Base-by-base conservation (phyloP, 1,140 invertebrate species). In the Polypedilum vanderplanki region DNA sequence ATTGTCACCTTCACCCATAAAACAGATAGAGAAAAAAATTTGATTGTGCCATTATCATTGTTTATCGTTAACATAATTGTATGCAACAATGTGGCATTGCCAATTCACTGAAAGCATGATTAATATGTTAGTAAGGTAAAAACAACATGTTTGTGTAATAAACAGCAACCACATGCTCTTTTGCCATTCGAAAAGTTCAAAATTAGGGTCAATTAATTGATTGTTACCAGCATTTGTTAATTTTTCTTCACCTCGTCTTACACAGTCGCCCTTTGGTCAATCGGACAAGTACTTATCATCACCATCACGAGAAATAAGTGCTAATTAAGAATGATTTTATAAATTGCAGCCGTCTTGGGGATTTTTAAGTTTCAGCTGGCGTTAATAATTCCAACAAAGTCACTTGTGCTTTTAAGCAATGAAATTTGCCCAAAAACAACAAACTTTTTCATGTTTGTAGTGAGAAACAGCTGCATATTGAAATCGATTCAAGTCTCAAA, bases 171-270 rank as follows among this genome's bases (percentile, higher is more conserved):
- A 33, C 1, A 33, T 33, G 24, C 24, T 33, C 24, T 33, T 5
- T 33, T 57, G 46, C 46, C 12, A 57, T 57, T n/a, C 46, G 15
- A 12, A 57, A 8, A 8, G 18, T 70, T 18, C 10, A 5, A 70
- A 70, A 70, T 70, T 70, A 70, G 65, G 65, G 65, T 70, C 65
- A 70, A 20, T 70, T 70, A 70, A 70, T 70, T 70, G 65, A 70
- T 18, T 70, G 65, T 70, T 70, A 8, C 17, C 17, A 5, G 65
- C 65, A 9, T 22, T 70, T 20, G 65, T 4, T 17, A 70, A 9
- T 70, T 57, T 18, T 18, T 70, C 65, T 7, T 22, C 20, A 70
- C 18, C 17, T 70, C 65, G 18, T 17, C 18, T 15, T 67, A n/a
- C n/a, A 67, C n/a, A 12, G 18, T 67, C 15, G n/a, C 10, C n/a